Percentiles rank a stretch among this genome's conserved stretches.
Evolutionary conservation across 2,113 vertebrate species (phyloP).

Genomic region (Pollimyrus isidori): DNA sequence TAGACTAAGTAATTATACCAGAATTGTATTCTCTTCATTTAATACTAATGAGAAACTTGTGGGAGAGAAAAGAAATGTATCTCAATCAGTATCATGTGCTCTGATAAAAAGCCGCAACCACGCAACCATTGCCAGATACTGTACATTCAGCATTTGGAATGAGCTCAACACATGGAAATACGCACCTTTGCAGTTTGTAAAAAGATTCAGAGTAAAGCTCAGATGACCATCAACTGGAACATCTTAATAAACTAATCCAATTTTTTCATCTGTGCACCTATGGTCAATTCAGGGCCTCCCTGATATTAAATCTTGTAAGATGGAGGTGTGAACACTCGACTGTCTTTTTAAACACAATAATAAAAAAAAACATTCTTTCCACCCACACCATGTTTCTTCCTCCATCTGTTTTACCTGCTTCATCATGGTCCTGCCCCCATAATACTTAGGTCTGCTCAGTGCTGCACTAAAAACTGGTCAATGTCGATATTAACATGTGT

Average conservation of each 20-base stretch:
- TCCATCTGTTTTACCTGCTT: neutral
- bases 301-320: neutral
- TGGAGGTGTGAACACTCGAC: neutral
- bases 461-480: neutral
- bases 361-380: neutral
- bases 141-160: neutral
- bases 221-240: neutral
- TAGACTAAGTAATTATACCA: neutral
- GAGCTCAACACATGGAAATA: neutral
- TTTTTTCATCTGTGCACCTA: neutral
- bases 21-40: neutral
- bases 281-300: neutral
- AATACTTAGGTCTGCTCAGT: neutral
- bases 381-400: neutral
- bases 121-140: neutral
- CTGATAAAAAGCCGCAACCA: neutral
- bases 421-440: neutral
- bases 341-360: neutral
- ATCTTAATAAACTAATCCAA: neutral
- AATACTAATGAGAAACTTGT: conserved; percentile 1
- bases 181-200: neutral
- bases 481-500: neutral
- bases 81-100: neutral
- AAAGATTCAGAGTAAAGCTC: neutral
- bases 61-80: neutral